Conservation (phyloP, 2,888 invertebrate species). For the Tuta absoluta region DNA sequence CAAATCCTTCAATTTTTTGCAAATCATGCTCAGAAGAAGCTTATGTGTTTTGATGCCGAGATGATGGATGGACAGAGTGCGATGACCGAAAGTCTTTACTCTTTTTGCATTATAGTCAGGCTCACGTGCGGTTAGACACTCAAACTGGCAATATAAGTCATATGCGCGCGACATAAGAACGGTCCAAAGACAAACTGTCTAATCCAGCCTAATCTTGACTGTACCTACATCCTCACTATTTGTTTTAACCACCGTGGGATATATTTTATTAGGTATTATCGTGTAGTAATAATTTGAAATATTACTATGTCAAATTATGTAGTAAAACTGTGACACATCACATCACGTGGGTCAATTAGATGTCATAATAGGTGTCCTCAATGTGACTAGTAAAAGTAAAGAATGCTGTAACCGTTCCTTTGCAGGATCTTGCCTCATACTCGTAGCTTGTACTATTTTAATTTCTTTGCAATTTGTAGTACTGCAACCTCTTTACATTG, state of each 20-base stretch:
- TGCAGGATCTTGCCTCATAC: conserved; percentile 47
- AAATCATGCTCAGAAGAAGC: conserved; percentile 5
- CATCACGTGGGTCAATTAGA: conserved; percentile 27
- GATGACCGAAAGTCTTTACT: conserved; percentile 6
- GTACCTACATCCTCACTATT: neutral
- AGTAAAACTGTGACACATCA: too few relatives aligned
- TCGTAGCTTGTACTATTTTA: too few relatives aligned
- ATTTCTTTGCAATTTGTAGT: conserved; percentile 16
- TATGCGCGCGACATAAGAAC: too few relatives aligned
- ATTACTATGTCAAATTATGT: too few relatives aligned
- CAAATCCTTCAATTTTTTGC: neutral
- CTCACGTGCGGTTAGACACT: too few relatives aligned
- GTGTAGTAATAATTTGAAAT: too few relatives aligned
- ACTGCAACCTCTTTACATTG: conserved; percentile 4
- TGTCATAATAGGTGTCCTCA: conserved; percentile 58
- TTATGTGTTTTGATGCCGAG: conserved; percentile 8
- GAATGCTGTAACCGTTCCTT: conserved; percentile 52
- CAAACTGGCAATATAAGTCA: too few relatives aligned
- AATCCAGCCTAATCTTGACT: too few relatives aligned
- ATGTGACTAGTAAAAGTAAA: conserved; percentile 65
- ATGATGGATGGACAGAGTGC: conserved; percentile 11
- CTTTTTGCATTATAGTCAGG: conserved; percentile 39
- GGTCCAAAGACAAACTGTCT: too few relatives aligned
- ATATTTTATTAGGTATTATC: too few relatives aligned
- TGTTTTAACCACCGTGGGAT: neutral